Evolutionary conservation across 1,140 invertebrate genomes (phyloP).

Genomic region (Zeugodacus cucurbitae): DNA sequence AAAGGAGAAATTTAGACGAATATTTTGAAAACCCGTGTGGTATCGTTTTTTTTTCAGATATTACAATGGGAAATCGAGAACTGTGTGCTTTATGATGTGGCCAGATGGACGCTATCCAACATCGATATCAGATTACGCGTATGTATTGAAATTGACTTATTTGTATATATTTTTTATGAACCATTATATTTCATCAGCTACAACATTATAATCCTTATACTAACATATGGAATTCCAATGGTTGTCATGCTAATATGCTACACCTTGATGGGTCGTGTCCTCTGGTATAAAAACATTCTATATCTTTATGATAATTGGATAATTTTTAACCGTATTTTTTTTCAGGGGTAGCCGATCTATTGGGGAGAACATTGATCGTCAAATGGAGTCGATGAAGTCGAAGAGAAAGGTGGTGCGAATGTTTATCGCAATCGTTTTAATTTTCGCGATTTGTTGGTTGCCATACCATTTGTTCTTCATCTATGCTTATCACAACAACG

Average conservation of each 20-base stretch:
- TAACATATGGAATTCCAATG: constrained; percentile 94
- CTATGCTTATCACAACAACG: constrained; percentile 81
- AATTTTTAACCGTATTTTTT: constrained; percentile 49
- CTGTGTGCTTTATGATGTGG: constrained; percentile 75
- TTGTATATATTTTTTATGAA: not conserved
- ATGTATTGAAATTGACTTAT: constrained; percentile 53
- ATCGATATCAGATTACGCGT: constrained; percentile 72
- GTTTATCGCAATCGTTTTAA: constrained; percentile 71
- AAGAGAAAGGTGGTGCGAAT: constrained; percentile 83
- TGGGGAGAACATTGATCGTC: constrained; percentile 87
- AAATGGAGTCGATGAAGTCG: constrained; percentile 85
- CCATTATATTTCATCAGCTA: constrained; percentile 74
- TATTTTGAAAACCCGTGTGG: no score
- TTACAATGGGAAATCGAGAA: constrained; percentile 69
- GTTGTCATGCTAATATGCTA: constrained; percentile 89
- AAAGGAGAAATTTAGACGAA: no score
- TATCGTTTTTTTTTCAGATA: constrained; percentile 62
- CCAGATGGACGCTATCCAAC: constrained; percentile 72
- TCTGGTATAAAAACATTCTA: constrained; percentile 56
- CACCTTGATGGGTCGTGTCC: constrained; percentile 79
- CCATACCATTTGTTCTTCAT: constrained; percentile 91
- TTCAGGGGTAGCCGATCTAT: constrained; percentile 85
- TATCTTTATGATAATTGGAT: not conserved
- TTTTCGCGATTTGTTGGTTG: constrained; percentile 90
- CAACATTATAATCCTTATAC: constrained; percentile 84